Evolutionary conservation across 2,797 vertebrate genomes (phyloP), one percentile per base, ranked within the genome.

Genomic region (Catharus ustulatus): DNA sequence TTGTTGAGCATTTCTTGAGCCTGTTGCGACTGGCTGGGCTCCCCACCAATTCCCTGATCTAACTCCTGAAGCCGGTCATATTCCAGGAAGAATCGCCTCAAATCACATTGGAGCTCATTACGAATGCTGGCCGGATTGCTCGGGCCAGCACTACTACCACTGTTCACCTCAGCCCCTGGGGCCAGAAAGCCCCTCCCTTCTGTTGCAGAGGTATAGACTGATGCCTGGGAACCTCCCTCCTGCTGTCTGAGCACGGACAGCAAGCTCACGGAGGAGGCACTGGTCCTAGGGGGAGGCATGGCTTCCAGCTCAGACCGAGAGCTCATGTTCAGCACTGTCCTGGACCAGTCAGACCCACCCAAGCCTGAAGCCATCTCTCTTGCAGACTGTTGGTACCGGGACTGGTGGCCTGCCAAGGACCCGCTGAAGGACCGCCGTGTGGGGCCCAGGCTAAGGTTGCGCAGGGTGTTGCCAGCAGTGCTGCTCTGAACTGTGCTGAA

Each of bases 41-140:
- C 98, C 84, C 98, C 91, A 90, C 98, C 98, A 61, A 98, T 94
- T 3, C 98, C 98, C 14, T 99, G 98, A 97, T 99, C 99, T 91
- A 99, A 98, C 95, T 99, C 99, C 95, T 99, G 99, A 97, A 99
- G 99, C 93, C 98, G 98, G 95, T 99, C 99, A 46, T 99, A 99
- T 97, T 99, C 99, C 98, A 99, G 98, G 97, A 99, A 99, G 97
- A 99, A 99, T 87, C 99, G 99, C 97, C 99, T 99, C 96, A 99
- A 97, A 97, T 99, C 99, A 97, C 99, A 99, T 63, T 99, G 99
- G 95, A 99, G 98, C 87, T 99, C 99, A 30, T 99, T 99, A 43
- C 99, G 98, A 95, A 99, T 98, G 74, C 98, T 98, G 97, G 98
- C 98, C 4, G 98, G 96, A 89, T 98, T 99, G 30, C 98, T 98